Evolutionary conservation across 2,888 invertebrate genomes (phyloP), one percentile per base, ranked within the genome.

Genomic region (Platycheirus rosarum): DNA sequence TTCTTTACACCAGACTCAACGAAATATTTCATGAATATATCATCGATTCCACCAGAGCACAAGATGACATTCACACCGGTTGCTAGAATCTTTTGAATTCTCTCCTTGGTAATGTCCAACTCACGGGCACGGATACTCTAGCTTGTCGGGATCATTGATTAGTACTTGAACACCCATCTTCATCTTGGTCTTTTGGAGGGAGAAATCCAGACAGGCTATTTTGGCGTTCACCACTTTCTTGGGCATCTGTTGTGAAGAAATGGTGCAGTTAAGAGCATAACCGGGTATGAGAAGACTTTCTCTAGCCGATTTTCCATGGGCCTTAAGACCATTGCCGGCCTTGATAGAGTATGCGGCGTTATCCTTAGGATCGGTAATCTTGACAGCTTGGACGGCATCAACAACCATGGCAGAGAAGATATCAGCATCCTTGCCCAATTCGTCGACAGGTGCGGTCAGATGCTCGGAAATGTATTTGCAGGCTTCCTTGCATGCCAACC

Each of bases 101-200:
- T 94, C 89, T 99, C 98, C 91, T 99, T 99, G 0, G 99, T 99
- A 87, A 99, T 98, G 91, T 99, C 99, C 51, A 96, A 92, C 91
- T 99, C 99, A 60, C 99, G 95, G 84, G 97, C 95, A 66, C 99
- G 94, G 85, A 99, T 98, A 0, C 95, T 99, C 99, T 11, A 99
- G 92, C 88, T 99, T 97, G 62, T 95, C 95, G 0, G 99, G 99
- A 91, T 99, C 98, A 40, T 95, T 95, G 62, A 99, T 95, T 32
- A 99, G 92, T 13, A 95, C 95, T 92, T 99, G 98, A 29, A 99
- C 96, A 49, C 99, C 99, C 92, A 99, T 93, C 92, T 99, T 98
- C 99, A 99, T 98, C 91, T 99, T 99, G n/a, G 97, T 95, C 91
- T 99, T 99, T 91, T 98, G 97, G 71, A 99, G 92, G 13, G 97